These are phyloP conservation scores for Ophonus ardosiacus DNA, from an alignment of 2,888 invertebrate species.

Conservation along the genomic window DNA sequence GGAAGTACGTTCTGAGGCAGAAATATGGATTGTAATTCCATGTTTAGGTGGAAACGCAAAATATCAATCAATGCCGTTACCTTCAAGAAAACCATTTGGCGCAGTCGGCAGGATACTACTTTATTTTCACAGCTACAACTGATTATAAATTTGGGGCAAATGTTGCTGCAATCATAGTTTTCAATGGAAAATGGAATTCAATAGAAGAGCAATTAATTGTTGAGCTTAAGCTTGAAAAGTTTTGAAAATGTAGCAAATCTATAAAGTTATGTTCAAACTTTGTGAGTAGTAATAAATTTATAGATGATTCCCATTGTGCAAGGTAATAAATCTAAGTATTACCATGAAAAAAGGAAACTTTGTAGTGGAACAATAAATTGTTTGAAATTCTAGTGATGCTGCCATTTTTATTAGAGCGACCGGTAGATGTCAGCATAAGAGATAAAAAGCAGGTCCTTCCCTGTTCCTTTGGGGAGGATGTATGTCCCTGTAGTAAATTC, in stretches of 20 bases:
- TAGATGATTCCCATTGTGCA: constrained; percentile 2
- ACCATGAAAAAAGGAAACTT: constrained; percentile 32
- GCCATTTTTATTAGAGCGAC: constrained; percentile 42
- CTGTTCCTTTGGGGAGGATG: constrained; percentile 15
- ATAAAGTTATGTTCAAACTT: not conserved
- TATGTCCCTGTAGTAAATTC: not conserved
- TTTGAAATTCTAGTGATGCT: constrained; percentile 17
- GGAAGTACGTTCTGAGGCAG: no score
- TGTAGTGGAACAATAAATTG: constrained; percentile 30
- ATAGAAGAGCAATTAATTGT: no score
- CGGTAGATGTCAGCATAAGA: constrained; percentile 55
- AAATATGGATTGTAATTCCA: no score
- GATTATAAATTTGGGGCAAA: no score
- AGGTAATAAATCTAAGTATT: constrained; percentile 13
- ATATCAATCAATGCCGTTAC: no score
- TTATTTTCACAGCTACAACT: no score
- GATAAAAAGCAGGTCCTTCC: constrained; percentile 51
- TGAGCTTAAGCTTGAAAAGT: no score
- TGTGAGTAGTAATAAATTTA: constrained; percentile 4
- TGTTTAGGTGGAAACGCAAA: no score
- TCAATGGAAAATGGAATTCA: no score
- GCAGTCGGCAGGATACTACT: no score
- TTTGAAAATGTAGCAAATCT: not conserved
- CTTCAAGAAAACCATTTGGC: no score
- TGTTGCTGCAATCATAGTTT: no score